These are phyloP conservation scores for Bombus confusus DNA, from an alignment of 1,140 invertebrate species.

Conservation along the genomic window DNA sequence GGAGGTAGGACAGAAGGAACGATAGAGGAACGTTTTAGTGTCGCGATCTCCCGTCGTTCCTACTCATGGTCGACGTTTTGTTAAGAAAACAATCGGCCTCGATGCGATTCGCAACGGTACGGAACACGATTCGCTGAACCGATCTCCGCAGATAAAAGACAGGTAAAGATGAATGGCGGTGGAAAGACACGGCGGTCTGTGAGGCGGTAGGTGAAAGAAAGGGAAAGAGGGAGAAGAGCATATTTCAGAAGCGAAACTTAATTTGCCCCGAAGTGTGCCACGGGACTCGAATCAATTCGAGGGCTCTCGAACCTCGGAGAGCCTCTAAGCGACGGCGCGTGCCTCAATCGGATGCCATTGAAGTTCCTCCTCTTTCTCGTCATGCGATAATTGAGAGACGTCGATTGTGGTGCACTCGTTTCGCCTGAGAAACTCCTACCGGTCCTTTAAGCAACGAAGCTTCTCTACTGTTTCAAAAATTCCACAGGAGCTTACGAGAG, in stretches of 20 bases:
- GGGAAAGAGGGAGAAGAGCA: slow-evolving; percentile 55
- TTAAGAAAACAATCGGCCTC: slow-evolving; percentile 48
- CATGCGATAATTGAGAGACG: slow-evolving; percentile 64
- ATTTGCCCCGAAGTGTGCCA: slow-evolving; percentile 80
- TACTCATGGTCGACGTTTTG: neutral
- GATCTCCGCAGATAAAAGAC: slow-evolving; percentile 30
- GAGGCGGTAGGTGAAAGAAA: neutral
- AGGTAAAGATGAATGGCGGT: slow-evolving; percentile 26
- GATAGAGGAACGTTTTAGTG: neutral
- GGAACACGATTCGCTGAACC: slow-evolving; percentile 44
- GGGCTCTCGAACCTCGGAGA: slow-evolving; percentile 77
- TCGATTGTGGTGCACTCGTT: slow-evolving; percentile 60
- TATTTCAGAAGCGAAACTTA: slow-evolving; percentile 80
- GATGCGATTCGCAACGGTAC: slow-evolving; percentile 51
- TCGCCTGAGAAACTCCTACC: slow-evolving; percentile 20
- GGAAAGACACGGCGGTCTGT: slow-evolving; percentile 7
- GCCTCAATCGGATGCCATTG: slow-evolving; percentile 78
- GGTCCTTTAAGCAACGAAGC: neutral
- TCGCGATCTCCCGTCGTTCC: slow-evolving; percentile 13
- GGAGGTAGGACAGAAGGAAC: too few relatives aligned
- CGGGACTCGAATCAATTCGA: slow-evolving; percentile 80
- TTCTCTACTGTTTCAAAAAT: neutral
- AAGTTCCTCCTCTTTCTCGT: slow-evolving; percentile 71
- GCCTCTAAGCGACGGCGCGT: slow-evolving; percentile 77
- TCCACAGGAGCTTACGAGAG: too few relatives aligned